Conservation (phyloP, 2,797 vertebrate genomes). For the Bucorvus abyssinicus region DNA sequence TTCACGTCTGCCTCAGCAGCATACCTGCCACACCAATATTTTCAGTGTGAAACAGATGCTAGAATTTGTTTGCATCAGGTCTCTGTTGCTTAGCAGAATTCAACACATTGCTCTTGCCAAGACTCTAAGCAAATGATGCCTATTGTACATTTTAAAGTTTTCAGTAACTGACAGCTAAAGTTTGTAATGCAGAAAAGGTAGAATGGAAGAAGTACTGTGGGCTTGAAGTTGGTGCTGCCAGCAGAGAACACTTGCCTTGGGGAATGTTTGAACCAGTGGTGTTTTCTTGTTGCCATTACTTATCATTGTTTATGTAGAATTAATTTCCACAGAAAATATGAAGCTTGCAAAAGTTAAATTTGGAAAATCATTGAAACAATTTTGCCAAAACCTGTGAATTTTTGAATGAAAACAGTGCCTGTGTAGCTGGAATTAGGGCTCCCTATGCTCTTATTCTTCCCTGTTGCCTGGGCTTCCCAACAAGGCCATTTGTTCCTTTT, state of each 20-base stretch:
- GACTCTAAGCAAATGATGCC: neutral
- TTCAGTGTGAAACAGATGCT: neutral
- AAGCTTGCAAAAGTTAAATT: neutral
- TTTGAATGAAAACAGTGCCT: neutral
- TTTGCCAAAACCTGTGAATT: neutral
- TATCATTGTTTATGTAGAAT: neutral
- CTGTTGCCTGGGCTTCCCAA: too few species aligned
- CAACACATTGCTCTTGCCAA: neutral
- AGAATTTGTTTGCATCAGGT: neutral
- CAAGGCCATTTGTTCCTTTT: accelerated
- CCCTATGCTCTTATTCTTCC: neutral
- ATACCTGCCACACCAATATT: neutral
- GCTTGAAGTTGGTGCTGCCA: neutral
- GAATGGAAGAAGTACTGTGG: neutral
- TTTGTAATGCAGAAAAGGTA: neutral
- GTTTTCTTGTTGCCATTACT: neutral
- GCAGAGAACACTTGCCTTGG: neutral
- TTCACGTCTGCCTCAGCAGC: neutral
- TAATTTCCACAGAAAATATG: neutral
- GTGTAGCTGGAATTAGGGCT: neutral
- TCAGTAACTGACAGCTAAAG: neutral
- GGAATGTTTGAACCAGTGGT: neutral
- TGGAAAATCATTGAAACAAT: neutral
- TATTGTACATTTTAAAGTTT: neutral
- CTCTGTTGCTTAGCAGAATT: neutral